Percentiles rank a stretch among this genome's conserved stretches.
These are phyloP conservation scores for Dromococcyx pavoninus DNA, from an alignment of 2,797 vertebrate genomes.

Conservation along the genomic window DNA sequence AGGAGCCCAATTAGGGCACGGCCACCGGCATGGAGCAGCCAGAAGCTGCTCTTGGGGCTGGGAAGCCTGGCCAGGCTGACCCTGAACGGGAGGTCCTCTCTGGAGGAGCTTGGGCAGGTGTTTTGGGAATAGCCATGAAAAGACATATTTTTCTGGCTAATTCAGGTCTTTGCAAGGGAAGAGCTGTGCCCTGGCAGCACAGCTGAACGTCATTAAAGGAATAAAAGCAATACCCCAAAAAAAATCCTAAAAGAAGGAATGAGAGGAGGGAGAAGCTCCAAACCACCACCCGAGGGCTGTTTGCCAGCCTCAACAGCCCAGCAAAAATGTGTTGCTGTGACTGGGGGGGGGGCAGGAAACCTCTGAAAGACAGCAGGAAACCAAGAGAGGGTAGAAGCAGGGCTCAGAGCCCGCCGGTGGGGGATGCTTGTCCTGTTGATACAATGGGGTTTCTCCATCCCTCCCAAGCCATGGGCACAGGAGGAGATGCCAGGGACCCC, in stretches of 20 bases:
- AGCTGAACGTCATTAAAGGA: background rate
- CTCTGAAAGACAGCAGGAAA: background rate
- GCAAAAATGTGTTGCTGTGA: background rate
- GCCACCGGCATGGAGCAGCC: fast-evolving
- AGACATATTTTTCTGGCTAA: background rate
- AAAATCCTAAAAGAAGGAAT: background rate
- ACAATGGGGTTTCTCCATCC: background rate
- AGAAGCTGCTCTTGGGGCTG: fast-evolving
- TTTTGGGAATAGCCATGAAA: background rate
- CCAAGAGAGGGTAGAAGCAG: background rate
- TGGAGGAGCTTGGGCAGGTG: fast-evolving
- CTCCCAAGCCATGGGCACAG: background rate
- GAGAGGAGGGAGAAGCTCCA: background rate
- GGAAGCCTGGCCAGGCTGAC: fast-evolving
- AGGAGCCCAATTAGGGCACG: background rate
- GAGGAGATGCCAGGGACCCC: fast-evolving
- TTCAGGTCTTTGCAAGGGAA: background rate
- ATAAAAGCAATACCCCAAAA: background rate
- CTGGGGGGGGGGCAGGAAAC: background rate
- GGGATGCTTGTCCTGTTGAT: background rate
- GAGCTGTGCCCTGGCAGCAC: background rate
- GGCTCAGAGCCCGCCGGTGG: fast-evolving
- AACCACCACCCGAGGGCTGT: background rate
- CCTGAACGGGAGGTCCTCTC: fast-evolving
- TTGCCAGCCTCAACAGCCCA: background rate